Evolutionary conservation across 2,113 vertebrate genomes (phyloP), one percentile per base, ranked within the genome.

Genomic region (Rhegmatorhina hoffmannsi): DNA sequence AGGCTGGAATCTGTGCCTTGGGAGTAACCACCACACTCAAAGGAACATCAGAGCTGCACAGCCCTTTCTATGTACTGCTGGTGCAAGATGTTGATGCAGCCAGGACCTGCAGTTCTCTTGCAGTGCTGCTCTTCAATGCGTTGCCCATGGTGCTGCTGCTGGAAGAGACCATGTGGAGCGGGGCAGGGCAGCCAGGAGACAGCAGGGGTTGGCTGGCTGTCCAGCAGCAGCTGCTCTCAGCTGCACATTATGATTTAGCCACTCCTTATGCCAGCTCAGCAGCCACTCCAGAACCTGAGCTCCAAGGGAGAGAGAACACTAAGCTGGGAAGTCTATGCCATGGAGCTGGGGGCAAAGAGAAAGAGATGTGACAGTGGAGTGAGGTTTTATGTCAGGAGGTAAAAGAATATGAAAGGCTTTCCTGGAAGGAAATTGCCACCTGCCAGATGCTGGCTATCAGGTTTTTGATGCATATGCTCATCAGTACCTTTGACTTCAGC

Each of bases 271-370:
- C 70, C 70, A 92, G 59, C 43, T 87, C 70, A 66, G 46, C 81
- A 81, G 74, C 47, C 19, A 1, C 77, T 67, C 68, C 82, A 82
- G 49, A 73, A 60, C 28, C 24, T 40, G 13, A 47, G 28, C 36
- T 44, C 25, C 67, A 40, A 10, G 7, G 3, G 5, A 60, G 44
- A 25, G 5, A 60, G 44, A 25, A 38, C 0, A 3, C 17, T 5
- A 43, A 62, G 33, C 43, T 10, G 9, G 28, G n/a, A 67, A 52
- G n/a, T 1, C 0, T 20, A 13, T 0, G 0, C 36, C 58, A 26
- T 8, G n/a, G 58, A 11, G 2, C 8, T 2, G 24, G 6, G 38
- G 24, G 26, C 10, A 33, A 12, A 46, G n/a, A 68, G 50, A 56
- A 76, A 52, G 3, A 31, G 40, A 10, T 11, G 6, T 10, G 25